A percentile compares a stretch with the other conserved stretches of the same genome.
Conservation (phyloP, 2,113 vertebrate genomes). For the Chascanopsetta lugubris region DNA sequence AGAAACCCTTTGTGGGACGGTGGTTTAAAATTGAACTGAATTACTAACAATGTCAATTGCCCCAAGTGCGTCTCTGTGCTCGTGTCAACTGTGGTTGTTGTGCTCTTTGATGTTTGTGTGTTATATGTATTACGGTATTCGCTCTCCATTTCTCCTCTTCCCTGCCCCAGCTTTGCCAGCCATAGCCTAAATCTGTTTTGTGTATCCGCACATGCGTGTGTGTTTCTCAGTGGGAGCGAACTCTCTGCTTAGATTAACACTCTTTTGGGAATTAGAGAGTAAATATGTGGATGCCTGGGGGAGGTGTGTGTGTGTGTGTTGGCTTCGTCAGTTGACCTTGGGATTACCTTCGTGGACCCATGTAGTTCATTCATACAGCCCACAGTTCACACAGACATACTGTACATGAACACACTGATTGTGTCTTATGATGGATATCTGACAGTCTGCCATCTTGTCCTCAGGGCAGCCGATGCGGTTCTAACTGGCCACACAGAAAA, state of each 20-base stretch:
- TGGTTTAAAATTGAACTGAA: conserved; percentile 40
- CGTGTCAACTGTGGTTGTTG: conserved; percentile 33
- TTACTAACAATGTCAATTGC: conserved; percentile 50
- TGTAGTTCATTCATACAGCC: conserved; percentile 39
- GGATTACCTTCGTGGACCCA: conserved; percentile 56
- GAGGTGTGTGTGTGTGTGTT: conserved; percentile 38
- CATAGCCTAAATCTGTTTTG: conserved; percentile 40
- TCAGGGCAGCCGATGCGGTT: conserved; percentile 96
- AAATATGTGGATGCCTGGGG: conserved; percentile 39
- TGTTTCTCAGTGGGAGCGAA: conserved; percentile 35
- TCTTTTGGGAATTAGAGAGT: conserved; percentile 51
- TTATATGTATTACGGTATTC: conserved; percentile 27
- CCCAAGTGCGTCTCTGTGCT: conserved; percentile 37
- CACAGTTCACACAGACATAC: conserved; percentile 11
- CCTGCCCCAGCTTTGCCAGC: conserved; percentile 29
- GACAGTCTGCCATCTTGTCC: conserved; percentile 64
- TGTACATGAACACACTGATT: conserved; percentile 31
- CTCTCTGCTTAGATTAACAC: conserved; percentile 47
- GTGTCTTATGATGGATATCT: conserved; percentile 60
- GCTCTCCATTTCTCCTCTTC: not conserved
- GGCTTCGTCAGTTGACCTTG: conserved; percentile 58
- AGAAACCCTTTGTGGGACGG: conserved; percentile 15
- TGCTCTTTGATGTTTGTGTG: conserved; percentile 56
- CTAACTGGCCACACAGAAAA: conserved; percentile 96
- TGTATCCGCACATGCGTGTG: conserved; percentile 28